Base-by-base conservation (phyloP, 2,888 invertebrate species). In the Papilio demoleus region DNA sequence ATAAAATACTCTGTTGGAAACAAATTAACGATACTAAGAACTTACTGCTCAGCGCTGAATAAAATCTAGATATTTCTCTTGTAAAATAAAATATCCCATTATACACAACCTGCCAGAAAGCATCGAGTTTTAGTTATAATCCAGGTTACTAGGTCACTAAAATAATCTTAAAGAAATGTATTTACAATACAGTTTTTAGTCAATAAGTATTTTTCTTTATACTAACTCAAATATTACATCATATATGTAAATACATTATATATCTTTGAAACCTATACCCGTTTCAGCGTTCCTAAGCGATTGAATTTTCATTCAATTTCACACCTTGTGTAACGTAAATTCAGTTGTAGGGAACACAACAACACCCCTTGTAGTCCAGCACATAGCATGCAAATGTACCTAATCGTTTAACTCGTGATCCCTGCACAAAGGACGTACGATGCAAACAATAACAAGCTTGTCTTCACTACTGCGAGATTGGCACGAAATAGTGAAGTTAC, bases 401-500 rank as follows among this genome's bases (percentile, higher is more conserved):
- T 64, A 68, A 68, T 64, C 68, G 68, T 64, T 56, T 59, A 68
- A 47, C 63, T 68, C 68, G 38, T 68, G 68, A 64, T 64, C 31
- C 31, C 68, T 36, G 27, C 64, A 59, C 68, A 68, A 68, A 68
- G 68, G 64, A 36, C 24, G 40, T 42, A 40, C 56, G 42, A 64
- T 50, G 64, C 64, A 68, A 68, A 68, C 68, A 68, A 64, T 68
- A 68, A 68, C 64, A 68, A 63, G 64, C 36, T 67, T 67, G 62
- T 19, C 45, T 58, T 34, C 34, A n/a, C 47, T 4, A 47, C 58
- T 45, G 58, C 42, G 62, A 24, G n/a, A 68, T 63, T 67, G 73
- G 71, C 70, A 71, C 74, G 83, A 83, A 84, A 85, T 82, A 74
- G 72, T 73, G 71, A 62, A 66, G 73, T 66, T 69, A 50, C 59